These are phyloP conservation scores for Montipora foliosa DNA, from an alignment of 64 coral and sea anemone species.

Conservation along the genomic window DNA sequence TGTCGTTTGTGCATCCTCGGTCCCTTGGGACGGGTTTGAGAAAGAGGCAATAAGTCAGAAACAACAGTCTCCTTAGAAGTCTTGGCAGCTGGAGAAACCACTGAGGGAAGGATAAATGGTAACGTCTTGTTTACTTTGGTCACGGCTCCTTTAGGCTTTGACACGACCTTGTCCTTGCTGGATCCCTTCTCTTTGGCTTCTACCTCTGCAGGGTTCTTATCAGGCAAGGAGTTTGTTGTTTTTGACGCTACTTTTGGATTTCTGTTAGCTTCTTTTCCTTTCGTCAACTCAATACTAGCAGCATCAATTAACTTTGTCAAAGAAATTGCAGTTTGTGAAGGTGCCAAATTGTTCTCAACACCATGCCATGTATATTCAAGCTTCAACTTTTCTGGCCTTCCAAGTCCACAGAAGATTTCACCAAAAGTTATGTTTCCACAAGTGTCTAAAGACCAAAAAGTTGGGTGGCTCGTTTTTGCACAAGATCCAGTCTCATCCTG, in stretches of 20 bases:
- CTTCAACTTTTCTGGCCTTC: constrained; percentile 84
- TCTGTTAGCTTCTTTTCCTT: constrained; percentile 59
- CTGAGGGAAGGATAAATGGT: constrained; percentile 76
- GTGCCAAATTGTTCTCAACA: constrained; percentile 27
- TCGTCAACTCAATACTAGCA: constrained; percentile 74
- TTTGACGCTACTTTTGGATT: constrained; percentile 23
- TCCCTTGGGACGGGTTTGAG: constrained; percentile 10
- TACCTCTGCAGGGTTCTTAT: constrained; percentile 27
- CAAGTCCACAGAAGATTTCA: constrained; percentile 85
- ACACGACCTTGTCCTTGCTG: constrained; percentile 5
- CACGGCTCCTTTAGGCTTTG: constrained; percentile 60
- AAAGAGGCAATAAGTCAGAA: background rate
- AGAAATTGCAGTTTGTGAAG: constrained; percentile 63
- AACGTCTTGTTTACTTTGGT: constrained; percentile 64
- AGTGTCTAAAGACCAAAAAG: constrained; percentile 59
- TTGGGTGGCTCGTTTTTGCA: constrained; percentile 22
- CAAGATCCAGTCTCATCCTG: constrained; percentile 15
- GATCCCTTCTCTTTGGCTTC: constrained; percentile 8
- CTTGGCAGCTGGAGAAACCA: constrained; percentile 26
- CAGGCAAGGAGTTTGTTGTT: background rate
- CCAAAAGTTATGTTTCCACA: constrained; percentile 89
- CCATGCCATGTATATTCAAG: constrained; percentile 82
- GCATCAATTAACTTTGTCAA: constrained; percentile 85
- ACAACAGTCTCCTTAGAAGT: constrained; percentile 4
- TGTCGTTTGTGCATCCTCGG: constrained; percentile 33